Conservation (phyloP, 2,113 vertebrate genomes). For the Podarcis muralis region DNA sequence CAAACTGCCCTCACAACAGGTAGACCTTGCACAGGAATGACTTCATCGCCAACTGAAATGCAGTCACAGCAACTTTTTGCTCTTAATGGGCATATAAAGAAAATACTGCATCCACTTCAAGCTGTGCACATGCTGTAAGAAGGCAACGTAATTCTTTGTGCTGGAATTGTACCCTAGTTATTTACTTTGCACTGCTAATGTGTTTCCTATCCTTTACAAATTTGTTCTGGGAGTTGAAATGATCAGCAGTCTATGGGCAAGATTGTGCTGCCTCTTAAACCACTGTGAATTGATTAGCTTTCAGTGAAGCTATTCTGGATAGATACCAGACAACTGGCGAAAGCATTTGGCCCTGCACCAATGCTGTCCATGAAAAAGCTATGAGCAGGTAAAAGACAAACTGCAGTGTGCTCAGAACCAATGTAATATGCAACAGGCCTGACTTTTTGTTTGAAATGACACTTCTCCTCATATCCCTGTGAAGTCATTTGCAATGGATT, state of each 20-base stretch:
- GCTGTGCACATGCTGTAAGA: constrained; percentile 24
- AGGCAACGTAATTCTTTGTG: constrained; percentile 32
- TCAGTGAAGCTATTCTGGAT: neutral
- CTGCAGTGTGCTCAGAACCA: neutral
- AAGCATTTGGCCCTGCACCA: constrained; percentile 15
- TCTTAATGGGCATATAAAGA: constrained; percentile 58
- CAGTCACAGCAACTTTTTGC: constrained; percentile 48
- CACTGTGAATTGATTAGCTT: constrained; percentile 7
- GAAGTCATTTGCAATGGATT: constrained; percentile 1
- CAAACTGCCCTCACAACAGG: constrained; percentile 22
- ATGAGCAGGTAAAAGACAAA: neutral
- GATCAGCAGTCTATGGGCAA: neutral
- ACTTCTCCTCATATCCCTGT: neutral
- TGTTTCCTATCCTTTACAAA: neutral
- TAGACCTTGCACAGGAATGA: constrained; percentile 36
- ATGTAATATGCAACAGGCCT: neutral
- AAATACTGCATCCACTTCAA: constrained; percentile 32
- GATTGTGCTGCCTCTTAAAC: neutral
- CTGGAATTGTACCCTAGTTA: constrained; percentile 19
- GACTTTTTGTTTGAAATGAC: constrained; percentile 13
- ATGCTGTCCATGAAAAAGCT: neutral
- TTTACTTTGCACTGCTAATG: neutral
- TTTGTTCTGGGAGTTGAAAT: neutral
- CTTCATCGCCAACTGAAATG: constrained; percentile 43
- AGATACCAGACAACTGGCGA: constrained; percentile 7